These are phyloP conservation scores for Toxotes chatareus DNA, from an alignment of 2,113 vertebrate species.

Conservation along the genomic window DNA sequence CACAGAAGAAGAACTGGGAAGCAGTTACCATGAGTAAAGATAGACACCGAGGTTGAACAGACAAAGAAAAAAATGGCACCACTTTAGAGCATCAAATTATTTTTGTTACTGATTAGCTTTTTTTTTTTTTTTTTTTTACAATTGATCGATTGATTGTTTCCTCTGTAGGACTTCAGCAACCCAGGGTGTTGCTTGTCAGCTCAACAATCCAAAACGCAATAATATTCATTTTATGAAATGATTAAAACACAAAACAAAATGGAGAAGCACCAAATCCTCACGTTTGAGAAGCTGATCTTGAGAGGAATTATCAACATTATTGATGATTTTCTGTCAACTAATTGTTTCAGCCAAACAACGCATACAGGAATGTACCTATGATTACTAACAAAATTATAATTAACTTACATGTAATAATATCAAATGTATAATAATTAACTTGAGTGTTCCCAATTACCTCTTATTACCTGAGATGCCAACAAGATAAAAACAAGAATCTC, in stretches of 20 bases:
- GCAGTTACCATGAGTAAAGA: background rate
- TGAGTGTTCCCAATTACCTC: background rate
- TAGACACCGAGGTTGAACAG: background rate
- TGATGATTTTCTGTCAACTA: background rate
- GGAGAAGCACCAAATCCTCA: background rate
- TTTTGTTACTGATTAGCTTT: background rate
- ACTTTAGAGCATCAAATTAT: background rate
- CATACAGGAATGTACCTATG: background rate
- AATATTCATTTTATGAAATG: background rate
- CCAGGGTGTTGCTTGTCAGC: background rate
- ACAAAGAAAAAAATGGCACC: background rate
- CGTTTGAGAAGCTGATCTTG: background rate
- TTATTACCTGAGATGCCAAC: conserved; percentile 3
- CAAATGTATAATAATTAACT: background rate
- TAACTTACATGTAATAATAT: conserved; percentile 2
- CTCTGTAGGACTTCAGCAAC: background rate
- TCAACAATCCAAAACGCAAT: background rate
- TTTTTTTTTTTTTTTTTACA: background rate
- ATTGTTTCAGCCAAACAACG: background rate
- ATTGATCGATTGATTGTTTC: background rate
- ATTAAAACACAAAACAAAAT: background rate
- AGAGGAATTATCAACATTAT: background rate
- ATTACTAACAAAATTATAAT: background rate
- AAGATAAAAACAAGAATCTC: conserved; percentile 19
- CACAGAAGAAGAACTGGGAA: background rate